Evolutionary conservation across 2,113 vertebrate species (phyloP), one percentile per base, ranked within the genome.

Genomic region (Pao palembangensis): DNA sequence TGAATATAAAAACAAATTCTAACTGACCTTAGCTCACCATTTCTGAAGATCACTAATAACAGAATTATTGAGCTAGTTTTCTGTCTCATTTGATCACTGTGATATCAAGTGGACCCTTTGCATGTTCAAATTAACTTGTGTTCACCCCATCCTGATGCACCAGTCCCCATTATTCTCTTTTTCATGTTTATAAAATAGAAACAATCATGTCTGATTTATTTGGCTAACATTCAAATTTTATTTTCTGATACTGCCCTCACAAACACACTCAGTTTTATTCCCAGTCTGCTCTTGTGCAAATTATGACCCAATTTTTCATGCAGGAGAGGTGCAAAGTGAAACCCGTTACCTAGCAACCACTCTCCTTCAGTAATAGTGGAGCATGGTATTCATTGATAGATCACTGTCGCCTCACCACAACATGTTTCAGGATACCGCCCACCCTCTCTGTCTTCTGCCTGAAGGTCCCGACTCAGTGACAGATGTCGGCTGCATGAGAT

Each of bases 341-440:
- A 78, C 58, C 75, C 66, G 80, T 85, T 87, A 69, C 84, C 75
- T 84, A 88, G 80, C 85, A 85, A 79, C 85, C 75, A 75, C 73
- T 53, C 61, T 72, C 78, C 69, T 72, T 65, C 69, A 77, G 53
- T 80, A 69, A 51, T 79, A 65, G 21, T 69, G 70, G 64, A 81
- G 86, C 88, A 89, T 89, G 88, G 70, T 77, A 60, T 76, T 83
- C 76, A 84, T 69, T 73, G 55, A 77, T 76, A 79, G 44, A 72
- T 17, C 49, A 21, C 12, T 16, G 21, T 55, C 57, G 58, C 73
- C 58, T 64, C 62, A 78, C 54, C 55, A 69, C 61, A 66, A 80
- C 65, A 77, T 69, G 44, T 67, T 78, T 62, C 54, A 78, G 67
- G 69, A 79, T 72, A 31, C 61, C 71, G 34, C 52, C 41, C 49